Evolutionary conservation across 2,888 invertebrate genomes (phyloP).

Genomic region (Cephus sareptanus): DNA sequence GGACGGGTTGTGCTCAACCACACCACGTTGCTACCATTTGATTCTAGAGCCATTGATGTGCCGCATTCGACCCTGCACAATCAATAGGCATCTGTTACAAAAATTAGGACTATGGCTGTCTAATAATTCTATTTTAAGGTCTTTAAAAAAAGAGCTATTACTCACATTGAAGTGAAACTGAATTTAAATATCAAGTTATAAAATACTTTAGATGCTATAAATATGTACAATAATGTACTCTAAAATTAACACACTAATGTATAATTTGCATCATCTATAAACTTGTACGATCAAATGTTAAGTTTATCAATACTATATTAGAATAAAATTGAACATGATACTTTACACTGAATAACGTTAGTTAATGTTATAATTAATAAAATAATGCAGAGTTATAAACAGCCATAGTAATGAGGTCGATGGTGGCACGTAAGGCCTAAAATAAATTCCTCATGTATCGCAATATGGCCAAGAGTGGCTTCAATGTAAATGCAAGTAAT

Average conservation of each 20-base stretch:
- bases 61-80: conserved; percentile 56
- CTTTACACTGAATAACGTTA: background rate
- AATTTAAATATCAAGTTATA: conserved; percentile 1
- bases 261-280: background rate
- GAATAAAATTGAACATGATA: background rate
- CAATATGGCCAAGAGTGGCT: background rate
- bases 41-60: conserved; percentile 62
- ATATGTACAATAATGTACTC: background rate
- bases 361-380: background rate
- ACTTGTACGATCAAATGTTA: background rate
- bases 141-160: background rate
- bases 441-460: conserved; percentile 1
- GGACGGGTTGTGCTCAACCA: conserved; percentile 60
- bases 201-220: background rate
- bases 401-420: conserved; percentile 1
- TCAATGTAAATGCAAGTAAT: background rate
- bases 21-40: conserved; percentile 62
- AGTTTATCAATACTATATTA: background rate
- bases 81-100: conserved; percentile 44
- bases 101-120: conserved; percentile 9
- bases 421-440: background rate
- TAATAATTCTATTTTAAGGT: background rate
- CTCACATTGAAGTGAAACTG: background rate
- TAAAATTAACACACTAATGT: background rate
- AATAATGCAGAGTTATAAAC: background rate